Conservation (phyloP, 1,140 invertebrate genomes). For the Helicoverpa armigera region DNA sequence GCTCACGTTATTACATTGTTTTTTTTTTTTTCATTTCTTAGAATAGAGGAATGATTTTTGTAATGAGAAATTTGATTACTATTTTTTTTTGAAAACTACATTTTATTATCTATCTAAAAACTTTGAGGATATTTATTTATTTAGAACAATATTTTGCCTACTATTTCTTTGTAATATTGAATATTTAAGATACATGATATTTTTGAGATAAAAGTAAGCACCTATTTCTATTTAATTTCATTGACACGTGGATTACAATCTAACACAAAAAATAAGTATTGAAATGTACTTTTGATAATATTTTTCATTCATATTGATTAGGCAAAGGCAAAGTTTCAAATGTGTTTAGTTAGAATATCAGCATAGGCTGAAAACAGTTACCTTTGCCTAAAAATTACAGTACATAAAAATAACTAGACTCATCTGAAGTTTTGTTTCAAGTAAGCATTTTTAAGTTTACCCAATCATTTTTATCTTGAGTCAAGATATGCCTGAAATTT, state of each 20-base stretch:
- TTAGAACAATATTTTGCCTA: neutral
- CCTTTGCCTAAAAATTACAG: neutral
- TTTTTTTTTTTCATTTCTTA: neutral
- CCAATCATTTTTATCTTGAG: too few species aligned
- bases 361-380: neutral
- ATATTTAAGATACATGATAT: neutral
- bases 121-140: too few species aligned
- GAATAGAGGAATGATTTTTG: conserved; percentile 20
- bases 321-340: neutral
- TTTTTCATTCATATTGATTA: neutral
- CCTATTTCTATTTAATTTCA: too few species aligned
- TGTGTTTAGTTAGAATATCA: neutral
- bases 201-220: too few species aligned
- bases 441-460: too few species aligned
- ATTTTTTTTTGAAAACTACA: neutral
- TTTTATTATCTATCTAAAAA: neutral
- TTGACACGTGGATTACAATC: neutral
- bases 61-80: conserved; percentile 25
- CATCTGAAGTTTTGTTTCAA: too few species aligned
- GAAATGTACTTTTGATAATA: neutral
- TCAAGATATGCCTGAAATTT: too few species aligned
- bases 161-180: neutral
- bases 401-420: too few species aligned
- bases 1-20: conserved; percentile 22
- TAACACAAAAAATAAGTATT: conserved; percentile 5